Evolutionary conservation across 1,140 invertebrate genomes (phyloP), one percentile per base, ranked within the genome.

Genomic region (Drosophila bocki): DNA sequence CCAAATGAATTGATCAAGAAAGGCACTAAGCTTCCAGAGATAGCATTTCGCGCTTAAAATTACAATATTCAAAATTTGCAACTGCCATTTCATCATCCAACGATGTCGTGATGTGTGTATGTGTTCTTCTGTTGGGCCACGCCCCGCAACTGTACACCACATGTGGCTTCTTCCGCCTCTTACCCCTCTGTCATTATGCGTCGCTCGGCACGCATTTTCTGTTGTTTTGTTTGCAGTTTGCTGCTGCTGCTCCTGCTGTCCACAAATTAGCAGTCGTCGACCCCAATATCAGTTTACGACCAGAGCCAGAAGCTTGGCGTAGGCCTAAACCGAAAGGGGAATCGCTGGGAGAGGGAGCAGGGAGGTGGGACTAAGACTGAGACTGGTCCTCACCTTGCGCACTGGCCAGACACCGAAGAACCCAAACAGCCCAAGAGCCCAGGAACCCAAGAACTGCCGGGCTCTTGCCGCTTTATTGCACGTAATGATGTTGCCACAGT

Each of bases 241-340:
- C 26, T 76, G 39, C 26, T 58, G 32, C 50, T 53, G 29, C 33
- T 54, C 19, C 17, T 67, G 72, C 57, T 84, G 59, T 82, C 82
- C 84, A 88, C 80, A 88, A 88, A 88, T 88, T 90, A 88, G 85
- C 85, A 85, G 85, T 90, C 85, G 85, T 76, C 85, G 85, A 90
- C 85, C 85, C 88, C 85, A 90, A 90, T 90, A 90, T 90, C 81
- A 79, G 85, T 85, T 90, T 90, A 90, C 85, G 85, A 85, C 69
- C 74, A 54, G 47, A 47, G 60, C 48, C 50, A 65, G 54, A 57
- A 72, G 57, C 19, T 60, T 41, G 48, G 42, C 44, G 41, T 61
- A 45, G 64, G 71, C 76, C 56, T 51, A 26, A 35, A 47, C 37
- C 47, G 37, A 37, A 45, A 33, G 11, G n/a, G 53, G 53, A 56